These are phyloP conservation scores for Canis aureus DNA, from an alignment of 2,113 vertebrate species.

Conservation along the genomic window DNA sequence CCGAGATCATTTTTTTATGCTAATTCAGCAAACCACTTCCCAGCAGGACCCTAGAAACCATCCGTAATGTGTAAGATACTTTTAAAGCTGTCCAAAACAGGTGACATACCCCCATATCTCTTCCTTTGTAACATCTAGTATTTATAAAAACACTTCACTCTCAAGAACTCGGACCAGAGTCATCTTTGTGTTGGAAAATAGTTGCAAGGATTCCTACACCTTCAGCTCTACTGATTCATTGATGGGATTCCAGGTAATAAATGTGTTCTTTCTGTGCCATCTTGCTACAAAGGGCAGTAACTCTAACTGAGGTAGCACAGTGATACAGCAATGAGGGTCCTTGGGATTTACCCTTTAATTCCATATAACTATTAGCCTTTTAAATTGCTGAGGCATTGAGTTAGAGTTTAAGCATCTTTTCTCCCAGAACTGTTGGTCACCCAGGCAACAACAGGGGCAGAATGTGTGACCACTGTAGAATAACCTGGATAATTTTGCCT, in stretches of 20 bases:
- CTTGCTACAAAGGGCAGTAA: neutral
- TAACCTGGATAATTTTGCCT: neutral
- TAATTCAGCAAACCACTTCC: neutral
- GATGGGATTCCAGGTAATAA: neutral
- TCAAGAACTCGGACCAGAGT: neutral
- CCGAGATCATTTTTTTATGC: neutral
- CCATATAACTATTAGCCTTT: neutral
- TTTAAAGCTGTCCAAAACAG: conserved; percentile 2
- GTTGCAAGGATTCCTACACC: neutral
- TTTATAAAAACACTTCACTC: neutral
- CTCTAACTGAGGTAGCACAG: neutral
- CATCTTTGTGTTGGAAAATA: neutral
- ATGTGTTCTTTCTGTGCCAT: neutral
- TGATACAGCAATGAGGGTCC: neutral
- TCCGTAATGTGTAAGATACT: neutral
- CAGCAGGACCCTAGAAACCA: neutral
- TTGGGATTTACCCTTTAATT: neutral
- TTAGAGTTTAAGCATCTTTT: neutral
- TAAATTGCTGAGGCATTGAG: neutral
- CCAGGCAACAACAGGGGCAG: neutral
- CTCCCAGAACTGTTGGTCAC: neutral
- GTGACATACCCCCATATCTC: no score
- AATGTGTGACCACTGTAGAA: neutral
- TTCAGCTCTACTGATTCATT: neutral
- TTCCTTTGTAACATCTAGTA: neutral